Conservation (phyloP, 2,113 vertebrate genomes). For the Cygnus buccinator region DNA sequence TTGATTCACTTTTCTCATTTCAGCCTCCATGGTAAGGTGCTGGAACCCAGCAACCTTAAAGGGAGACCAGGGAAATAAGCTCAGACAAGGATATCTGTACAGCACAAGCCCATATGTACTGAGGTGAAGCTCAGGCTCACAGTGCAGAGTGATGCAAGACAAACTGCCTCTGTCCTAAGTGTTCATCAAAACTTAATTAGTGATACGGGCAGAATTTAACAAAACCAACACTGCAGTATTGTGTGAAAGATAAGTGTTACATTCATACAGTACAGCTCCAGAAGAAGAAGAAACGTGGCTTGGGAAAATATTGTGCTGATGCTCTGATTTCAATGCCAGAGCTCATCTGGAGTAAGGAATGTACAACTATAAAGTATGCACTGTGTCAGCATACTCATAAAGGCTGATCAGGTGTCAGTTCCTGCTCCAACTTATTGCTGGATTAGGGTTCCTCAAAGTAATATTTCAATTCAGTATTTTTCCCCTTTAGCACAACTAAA, state of each 20-base stretch:
- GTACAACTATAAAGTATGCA: neutral
- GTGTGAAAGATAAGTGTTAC: neutral
- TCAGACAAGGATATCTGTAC: neutral
- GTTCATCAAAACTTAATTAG: neutral
- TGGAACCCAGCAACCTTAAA: neutral
- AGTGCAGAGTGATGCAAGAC: neutral
- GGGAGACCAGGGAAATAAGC: neutral
- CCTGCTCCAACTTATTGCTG: neutral
- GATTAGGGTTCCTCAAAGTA: neutral
- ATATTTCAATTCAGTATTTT: neutral
- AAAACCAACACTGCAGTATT: neutral
- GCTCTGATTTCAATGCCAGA: neutral
- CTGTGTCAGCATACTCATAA: neutral
- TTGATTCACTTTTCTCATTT: neutral
- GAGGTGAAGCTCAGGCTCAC: neutral
- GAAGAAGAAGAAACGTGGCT: neutral
- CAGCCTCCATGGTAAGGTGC: neutral
- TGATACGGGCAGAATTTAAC: neutral
- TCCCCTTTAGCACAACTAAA: neutral
- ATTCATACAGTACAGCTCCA: neutral
- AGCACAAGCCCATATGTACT: neutral
- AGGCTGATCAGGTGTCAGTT: neutral
- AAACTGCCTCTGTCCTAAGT: neutral
- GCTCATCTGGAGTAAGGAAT: neutral
- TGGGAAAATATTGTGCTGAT: neutral